phyloP scores from a whole-genome alignment of 2,797 vertebrate species.

The Merluccius polli region DNA sequence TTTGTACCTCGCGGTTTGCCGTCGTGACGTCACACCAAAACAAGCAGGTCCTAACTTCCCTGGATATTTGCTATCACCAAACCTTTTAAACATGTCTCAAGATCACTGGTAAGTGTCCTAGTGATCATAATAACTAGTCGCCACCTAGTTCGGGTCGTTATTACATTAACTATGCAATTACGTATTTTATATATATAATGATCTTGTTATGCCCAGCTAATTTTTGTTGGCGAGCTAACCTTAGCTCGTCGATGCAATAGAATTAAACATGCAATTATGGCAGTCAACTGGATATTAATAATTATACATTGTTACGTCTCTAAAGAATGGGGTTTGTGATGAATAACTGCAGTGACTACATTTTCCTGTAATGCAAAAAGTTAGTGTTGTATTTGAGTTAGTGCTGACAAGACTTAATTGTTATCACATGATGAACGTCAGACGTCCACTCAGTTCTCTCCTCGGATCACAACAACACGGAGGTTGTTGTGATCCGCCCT shows the following conservation, averaged over 20 bases:
- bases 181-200: no score
- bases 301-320: not conserved
- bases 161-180: not conserved
- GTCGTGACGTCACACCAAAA: constrained; percentile 63
- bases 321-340: not conserved
- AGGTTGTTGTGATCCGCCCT: not conserved
- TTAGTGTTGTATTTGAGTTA: not conserved
- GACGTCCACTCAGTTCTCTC: not conserved
- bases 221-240: not conserved
- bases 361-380: not conserved
- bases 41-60: constrained; percentile 62
- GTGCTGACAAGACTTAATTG: not conserved
- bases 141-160: not conserved
- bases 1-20: constrained; percentile 26
- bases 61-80: constrained; percentile 62
- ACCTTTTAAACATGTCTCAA: not conserved
- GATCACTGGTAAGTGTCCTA: not conserved
- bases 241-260: not conserved
- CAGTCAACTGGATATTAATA: not conserved
- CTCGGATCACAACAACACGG: not conserved
- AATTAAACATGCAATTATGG: not conserved
- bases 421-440: constrained; percentile 40
- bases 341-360: not conserved
- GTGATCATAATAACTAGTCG: not conserved
- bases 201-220: not conserved